These are phyloP conservation scores for Boloria euphrosyne DNA, from an alignment of 2,888 invertebrate species.

Conservation along the genomic window DNA sequence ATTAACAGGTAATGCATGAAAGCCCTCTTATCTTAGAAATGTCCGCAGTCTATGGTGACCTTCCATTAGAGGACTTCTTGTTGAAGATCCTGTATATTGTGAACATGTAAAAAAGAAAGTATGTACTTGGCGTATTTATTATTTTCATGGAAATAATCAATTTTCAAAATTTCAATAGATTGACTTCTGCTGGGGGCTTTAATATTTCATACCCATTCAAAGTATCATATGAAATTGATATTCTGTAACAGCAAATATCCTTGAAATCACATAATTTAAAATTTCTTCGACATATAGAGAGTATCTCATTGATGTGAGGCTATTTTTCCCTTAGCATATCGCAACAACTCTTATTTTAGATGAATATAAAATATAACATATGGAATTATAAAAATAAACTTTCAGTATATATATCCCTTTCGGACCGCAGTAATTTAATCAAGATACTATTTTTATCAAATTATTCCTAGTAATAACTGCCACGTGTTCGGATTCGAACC, in stretches of 20 bases:
- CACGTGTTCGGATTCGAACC: slow-evolving; percentile 71
- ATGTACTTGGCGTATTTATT: too few species aligned
- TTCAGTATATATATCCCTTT: slow-evolving; percentile 11
- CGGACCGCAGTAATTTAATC: slow-evolving; percentile 61
- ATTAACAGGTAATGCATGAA: slow-evolving; percentile 7
- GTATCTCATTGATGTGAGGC: too few species aligned
- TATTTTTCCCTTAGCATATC: background rate
- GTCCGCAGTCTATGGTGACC: slow-evolving; percentile 5
- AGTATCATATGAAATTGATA: too few species aligned
- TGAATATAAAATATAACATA: background rate
- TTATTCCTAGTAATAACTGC: slow-evolving; percentile 73
- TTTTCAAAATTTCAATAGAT: too few species aligned
- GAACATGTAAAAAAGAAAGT: too few species aligned
- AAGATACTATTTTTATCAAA: slow-evolving; percentile 75
- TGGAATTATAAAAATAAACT: slow-evolving; percentile 10
- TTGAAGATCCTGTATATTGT: background rate
- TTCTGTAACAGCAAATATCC: too few species aligned
- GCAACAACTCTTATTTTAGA: background rate
- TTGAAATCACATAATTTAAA: too few species aligned
- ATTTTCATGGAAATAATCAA: too few species aligned
- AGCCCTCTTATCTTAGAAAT: slow-evolving; percentile 11
- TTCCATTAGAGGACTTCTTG: slow-evolving; percentile 5
- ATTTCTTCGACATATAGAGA: too few species aligned
- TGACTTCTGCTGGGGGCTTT: too few species aligned
- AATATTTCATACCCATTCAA: too few species aligned